phyloP scores from a whole-genome alignment of 2,797 vertebrate genomes.

The Brotogeris chrysoptera region DNA sequence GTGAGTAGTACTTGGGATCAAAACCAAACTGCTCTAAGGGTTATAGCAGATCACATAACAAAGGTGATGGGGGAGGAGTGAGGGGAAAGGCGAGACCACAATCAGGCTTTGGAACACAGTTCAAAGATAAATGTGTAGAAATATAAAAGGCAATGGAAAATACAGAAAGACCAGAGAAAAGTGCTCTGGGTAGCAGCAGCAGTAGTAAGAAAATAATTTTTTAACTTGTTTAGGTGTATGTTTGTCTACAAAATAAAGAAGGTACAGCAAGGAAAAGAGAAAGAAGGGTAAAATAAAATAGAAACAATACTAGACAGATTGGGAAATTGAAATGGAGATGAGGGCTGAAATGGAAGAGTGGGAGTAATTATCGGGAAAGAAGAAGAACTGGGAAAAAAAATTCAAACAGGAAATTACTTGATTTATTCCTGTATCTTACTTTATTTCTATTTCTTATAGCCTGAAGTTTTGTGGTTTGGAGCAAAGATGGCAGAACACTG shows the following conservation, averaged over 20 bases:
- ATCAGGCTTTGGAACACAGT: neutral
- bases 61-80: neutral
- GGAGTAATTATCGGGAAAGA: neutral
- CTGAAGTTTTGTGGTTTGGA: neutral
- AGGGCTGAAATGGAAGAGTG: neutral
- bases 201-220: neutral
- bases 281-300: neutral
- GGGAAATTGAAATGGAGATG: neutral
- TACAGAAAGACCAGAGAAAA: neutral
- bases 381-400: neutral
- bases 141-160: neutral
- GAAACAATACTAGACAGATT: neutral
- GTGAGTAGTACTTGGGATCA: neutral
- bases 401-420: neutral
- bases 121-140: neutral
- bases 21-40: neutral
- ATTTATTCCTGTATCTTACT: neutral
- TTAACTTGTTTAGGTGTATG: neutral
- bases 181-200: neutral
- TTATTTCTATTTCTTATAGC: neutral
- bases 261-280: neutral
- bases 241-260: neutral
- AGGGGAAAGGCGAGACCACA: neutral
- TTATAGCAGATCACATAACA: neutral
- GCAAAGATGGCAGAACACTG: neutral